phyloP scores from a whole-genome alignment of 2,888 invertebrate genomes.

The Autographa gamma region DNA sequence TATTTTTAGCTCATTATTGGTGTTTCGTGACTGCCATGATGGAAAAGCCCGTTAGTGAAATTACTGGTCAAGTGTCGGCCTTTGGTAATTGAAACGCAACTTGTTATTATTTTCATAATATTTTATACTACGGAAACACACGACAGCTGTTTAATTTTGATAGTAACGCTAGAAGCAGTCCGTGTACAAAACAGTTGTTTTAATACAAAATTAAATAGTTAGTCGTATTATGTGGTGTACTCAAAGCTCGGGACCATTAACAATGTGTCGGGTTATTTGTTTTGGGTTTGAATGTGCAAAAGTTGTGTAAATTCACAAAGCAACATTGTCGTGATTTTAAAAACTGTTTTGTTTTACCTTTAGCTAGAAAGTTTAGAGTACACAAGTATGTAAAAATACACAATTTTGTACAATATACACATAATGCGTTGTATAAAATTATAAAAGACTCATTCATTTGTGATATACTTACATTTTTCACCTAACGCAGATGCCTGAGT shows the following conservation, averaged over 20 bases:
- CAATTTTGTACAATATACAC: too few species aligned
- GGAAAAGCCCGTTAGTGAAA: constrained; percentile 48
- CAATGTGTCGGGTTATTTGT: constrained; percentile 9
- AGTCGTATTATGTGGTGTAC: constrained; percentile 5
- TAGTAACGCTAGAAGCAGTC: constrained; percentile 25
- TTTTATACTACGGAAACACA: constrained; percentile 46
- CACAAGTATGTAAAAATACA: too few species aligned
- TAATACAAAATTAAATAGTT: constrained; percentile 1
- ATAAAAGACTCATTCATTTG: too few species aligned
- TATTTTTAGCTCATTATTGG: constrained; percentile 26
- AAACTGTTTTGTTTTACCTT: not conserved
- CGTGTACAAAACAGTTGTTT: constrained; percentile 11
- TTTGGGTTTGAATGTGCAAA: constrained; percentile 8
- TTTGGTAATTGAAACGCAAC: constrained; percentile 58
- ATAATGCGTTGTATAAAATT: too few species aligned
- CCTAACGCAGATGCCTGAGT: too few species aligned
- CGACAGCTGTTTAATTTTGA: constrained; percentile 43
- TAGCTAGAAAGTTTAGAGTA: too few species aligned
- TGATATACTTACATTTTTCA: too few species aligned
- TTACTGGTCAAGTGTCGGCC: constrained; percentile 45
- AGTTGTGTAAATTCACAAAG: not conserved
- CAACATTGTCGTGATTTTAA: not conserved
- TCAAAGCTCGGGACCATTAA: constrained; percentile 9
- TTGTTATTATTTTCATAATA: constrained; percentile 51
- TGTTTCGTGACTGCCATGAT: constrained; percentile 46